Evolutionary conservation across 2,888 invertebrate species (phyloP).

Genomic region (Colostygia pectinataria): DNA sequence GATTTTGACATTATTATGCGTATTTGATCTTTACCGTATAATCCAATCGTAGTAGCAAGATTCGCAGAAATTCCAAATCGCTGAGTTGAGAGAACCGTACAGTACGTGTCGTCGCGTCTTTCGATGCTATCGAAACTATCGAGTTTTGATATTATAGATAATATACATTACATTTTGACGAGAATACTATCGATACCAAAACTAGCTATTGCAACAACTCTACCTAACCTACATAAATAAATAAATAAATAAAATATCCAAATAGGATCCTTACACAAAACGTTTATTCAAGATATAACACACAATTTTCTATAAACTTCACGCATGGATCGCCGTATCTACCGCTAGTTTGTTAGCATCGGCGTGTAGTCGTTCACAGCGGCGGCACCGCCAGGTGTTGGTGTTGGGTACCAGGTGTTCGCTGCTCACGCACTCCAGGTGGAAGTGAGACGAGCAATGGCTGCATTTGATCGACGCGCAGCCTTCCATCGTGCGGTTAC

Average conservation of each 20-base stretch:
- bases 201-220: too few relatives aligned
- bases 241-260: neutral
- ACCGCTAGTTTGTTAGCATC: conserved; percentile 27
- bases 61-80: too few relatives aligned
- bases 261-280: conserved; percentile 20
- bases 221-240: too few relatives aligned
- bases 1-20: too few relatives aligned
- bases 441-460: conserved; percentile 62
- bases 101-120: too few relatives aligned
- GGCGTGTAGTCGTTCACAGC: conserved; percentile 47
- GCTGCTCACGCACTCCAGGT: conserved; percentile 64
- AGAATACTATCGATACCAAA: too few relatives aligned
- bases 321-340: conserved; percentile 46
- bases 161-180: too few relatives aligned
- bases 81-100: too few relatives aligned
- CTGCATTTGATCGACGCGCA: conserved; percentile 70
- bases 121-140: too few relatives aligned
- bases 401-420: conserved; percentile 54
- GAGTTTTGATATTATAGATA: too few relatives aligned
- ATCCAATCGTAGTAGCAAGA: too few relatives aligned
- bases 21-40: too few relatives aligned
- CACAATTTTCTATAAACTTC: conserved; percentile 18
- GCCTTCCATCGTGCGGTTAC: conserved; percentile 64
- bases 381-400: conserved; percentile 65
- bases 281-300: conserved; percentile 12